Conservation (phyloP, 2,797 vertebrate genomes). For the Acipenser oxyrinchus region DNA sequence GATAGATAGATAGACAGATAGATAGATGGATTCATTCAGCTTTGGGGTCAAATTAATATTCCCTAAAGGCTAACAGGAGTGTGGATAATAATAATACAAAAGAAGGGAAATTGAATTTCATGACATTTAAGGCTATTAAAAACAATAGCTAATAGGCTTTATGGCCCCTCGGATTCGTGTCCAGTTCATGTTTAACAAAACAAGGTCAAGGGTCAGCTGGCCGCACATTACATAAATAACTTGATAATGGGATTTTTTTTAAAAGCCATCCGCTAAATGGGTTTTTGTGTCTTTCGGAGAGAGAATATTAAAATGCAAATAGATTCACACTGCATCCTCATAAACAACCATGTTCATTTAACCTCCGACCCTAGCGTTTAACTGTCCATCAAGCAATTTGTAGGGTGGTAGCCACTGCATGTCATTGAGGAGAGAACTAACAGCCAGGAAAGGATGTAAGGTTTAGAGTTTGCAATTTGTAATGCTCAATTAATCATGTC, state of each 20-base stretch:
- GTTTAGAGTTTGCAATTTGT: conserved; percentile 64
- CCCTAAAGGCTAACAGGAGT: not conserved
- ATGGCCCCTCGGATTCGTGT: conserved; percentile 85
- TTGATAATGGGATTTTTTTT: too few relatives aligned
- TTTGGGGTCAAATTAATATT: not conserved
- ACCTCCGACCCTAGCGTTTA: conserved; percentile 91
- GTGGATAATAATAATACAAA: conserved; percentile 22
- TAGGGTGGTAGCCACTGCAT: conserved; percentile 62
- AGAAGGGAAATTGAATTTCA: conserved; percentile 72
- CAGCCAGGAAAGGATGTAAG: conserved; percentile 46
- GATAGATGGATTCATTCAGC: not conserved
- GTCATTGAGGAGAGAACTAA: conserved; percentile 36
- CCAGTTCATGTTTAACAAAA: conserved; percentile 99
- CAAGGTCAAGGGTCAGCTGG: conserved; percentile 90
- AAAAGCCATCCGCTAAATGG: conserved; percentile 45
- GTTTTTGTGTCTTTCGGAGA: conserved; percentile 68
- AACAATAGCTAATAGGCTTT: conserved; percentile 86
- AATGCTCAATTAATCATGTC: conserved; percentile 78
- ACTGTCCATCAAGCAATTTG: conserved; percentile 98
- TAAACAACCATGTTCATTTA: conserved; percentile 99
- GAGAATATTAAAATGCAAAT: conserved; percentile 99
- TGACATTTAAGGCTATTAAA: conserved; percentile 92
- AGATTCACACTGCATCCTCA: conserved; percentile 94
- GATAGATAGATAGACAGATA: too few relatives aligned
- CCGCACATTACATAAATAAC: conserved; percentile 57